phyloP scores from a whole-genome alignment of 2,797 vertebrate genomes.

The Manis pentadactyla region DNA sequence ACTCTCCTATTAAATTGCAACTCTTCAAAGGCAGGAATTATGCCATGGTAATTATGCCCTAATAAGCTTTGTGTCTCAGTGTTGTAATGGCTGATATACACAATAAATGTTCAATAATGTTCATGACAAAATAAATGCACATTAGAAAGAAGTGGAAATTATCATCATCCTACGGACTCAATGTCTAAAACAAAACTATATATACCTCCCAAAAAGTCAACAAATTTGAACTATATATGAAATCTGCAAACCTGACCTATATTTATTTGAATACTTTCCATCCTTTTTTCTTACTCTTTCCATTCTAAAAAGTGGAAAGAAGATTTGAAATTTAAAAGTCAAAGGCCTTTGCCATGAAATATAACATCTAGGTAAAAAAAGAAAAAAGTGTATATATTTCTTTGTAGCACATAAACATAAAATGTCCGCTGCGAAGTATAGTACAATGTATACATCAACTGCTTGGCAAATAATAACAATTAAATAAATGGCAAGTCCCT shows the following conservation, averaged over 20 bases:
- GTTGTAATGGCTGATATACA: background rate
- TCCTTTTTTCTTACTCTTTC: slow-evolving; percentile 29
- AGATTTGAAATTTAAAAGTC: slow-evolving; percentile 47
- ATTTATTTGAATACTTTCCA: slow-evolving; percentile 38
- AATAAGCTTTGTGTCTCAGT: background rate
- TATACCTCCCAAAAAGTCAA: slow-evolving; percentile 22
- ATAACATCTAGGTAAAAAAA: background rate
- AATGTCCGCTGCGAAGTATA: background rate
- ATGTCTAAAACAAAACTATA: slow-evolving; percentile 45
- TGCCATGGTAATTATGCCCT: background rate
- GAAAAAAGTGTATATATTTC: background rate
- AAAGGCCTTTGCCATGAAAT: slow-evolving; percentile 26
- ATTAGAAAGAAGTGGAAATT: slow-evolving; percentile 22
- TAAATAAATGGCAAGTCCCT: background rate
- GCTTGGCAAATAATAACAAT: background rate
- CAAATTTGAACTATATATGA: slow-evolving; percentile 19
- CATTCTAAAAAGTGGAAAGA: background rate
- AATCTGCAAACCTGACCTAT: slow-evolving; percentile 5
- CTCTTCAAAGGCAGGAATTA: background rate
- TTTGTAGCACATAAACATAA: slow-evolving; percentile 22
- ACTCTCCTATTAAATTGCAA: background rate
- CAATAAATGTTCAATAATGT: background rate
- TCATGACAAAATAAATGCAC: slow-evolving; percentile 23
- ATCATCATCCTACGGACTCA: background rate
- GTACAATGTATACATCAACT: background rate